Evolutionary conservation across 2,888 invertebrate species (phyloP).

Genomic region (Stenchaetothrips biformis): DNA sequence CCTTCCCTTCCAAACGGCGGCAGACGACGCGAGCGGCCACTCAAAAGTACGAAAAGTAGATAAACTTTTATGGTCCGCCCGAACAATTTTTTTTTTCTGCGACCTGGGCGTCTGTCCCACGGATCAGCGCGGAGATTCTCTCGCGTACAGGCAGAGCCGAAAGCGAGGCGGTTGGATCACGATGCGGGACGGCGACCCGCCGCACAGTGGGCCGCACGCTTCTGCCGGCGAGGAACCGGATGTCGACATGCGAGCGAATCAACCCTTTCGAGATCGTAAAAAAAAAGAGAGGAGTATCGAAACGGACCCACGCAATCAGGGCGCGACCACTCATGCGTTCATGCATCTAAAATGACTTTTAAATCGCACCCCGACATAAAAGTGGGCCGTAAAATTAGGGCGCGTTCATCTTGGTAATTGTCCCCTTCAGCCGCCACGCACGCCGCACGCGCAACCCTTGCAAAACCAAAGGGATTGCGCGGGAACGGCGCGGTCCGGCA

Average conservation of each 20-base stretch:
- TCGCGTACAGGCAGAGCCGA: background rate
- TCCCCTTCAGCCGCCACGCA: background rate
- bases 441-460: background rate
- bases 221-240: background rate
- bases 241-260: background rate
- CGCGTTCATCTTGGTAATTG: background rate
- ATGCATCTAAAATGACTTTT: slow-evolving; percentile 17
- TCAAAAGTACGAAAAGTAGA: slow-evolving; percentile 19
- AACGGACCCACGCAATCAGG: slow-evolving; percentile 1
- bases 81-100: no score
- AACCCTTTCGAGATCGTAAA: slow-evolving; percentile 18
- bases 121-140: background rate
- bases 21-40: background rate
- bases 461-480: no score
- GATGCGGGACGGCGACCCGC: background rate
- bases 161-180: background rate
- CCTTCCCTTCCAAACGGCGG: slow-evolving; percentile 1
- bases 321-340: background rate
- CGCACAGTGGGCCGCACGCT: background rate
- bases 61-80: background rate
- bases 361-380: background rate
- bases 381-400: slow-evolving; percentile 13
- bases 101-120: background rate
- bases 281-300: background rate
- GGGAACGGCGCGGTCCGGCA: no score